phyloP scores from a whole-genome alignment of 2,113 vertebrate genomes.

The Asarcornis scutulata region DNA sequence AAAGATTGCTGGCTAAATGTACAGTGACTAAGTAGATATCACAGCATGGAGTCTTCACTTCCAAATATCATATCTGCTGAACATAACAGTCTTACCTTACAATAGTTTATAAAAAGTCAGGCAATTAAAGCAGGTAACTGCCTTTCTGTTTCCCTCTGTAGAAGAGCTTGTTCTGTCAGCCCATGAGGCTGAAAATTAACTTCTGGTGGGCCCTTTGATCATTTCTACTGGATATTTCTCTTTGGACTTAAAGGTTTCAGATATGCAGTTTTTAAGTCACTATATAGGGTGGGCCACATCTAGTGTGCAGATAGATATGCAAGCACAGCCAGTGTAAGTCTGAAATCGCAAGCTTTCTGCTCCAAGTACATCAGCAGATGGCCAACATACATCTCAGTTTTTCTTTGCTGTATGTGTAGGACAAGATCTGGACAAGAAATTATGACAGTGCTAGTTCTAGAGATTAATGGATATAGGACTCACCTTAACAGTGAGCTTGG shows the following conservation, averaged over 20 bases:
- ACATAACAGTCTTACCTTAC: not conserved
- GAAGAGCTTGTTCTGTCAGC: not conserved
- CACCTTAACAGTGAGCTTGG: not conserved
- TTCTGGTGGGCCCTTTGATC: not conserved
- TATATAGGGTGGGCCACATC: not conserved
- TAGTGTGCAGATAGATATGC: not conserved
- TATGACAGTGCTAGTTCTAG: not conserved
- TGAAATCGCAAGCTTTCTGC: not conserved
- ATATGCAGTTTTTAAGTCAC: not conserved
- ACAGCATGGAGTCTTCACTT: not conserved
- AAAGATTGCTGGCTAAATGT: conserved; percentile 1
- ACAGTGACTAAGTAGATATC: conserved; percentile 27
- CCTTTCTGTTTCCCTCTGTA: not conserved
- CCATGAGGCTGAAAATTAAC: not conserved
- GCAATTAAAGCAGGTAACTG: not conserved
- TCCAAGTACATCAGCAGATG: not conserved
- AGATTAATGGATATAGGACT: conserved; percentile 11
- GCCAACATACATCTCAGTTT: not conserved
- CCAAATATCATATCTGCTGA: not conserved
- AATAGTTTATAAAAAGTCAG: not conserved
- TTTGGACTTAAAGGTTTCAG: not conserved
- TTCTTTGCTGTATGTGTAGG: not conserved
- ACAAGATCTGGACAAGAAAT: not conserved
- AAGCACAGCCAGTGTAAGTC: not conserved
- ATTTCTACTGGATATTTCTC: not conserved